phyloP scores from a whole-genome alignment of 1,140 invertebrate genomes.

The Zaprionus camerounensis region DNA sequence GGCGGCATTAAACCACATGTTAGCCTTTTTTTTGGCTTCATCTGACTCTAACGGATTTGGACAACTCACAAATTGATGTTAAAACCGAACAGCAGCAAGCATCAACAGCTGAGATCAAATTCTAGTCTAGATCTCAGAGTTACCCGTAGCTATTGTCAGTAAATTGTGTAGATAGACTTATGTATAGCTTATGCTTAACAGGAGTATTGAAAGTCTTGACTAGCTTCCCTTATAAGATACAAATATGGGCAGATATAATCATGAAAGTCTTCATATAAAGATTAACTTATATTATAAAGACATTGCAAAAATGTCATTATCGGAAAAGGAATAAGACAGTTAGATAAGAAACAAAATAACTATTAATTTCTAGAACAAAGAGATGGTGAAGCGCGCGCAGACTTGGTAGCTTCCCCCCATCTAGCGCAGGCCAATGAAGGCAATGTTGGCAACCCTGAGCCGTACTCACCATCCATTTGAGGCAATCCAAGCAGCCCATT shows the following conservation, averaged over 20 bases:
- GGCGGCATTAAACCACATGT: not conserved
- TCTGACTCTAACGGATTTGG: not conserved
- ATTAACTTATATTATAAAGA: not conserved
- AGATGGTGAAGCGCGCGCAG: too few species aligned
- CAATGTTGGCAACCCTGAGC: slow-evolving; percentile 16
- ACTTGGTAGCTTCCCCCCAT: too few species aligned
- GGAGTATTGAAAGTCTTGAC: not conserved
- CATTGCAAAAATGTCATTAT: not conserved
- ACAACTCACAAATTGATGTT: not conserved
- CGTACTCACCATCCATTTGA: slow-evolving; percentile 93
- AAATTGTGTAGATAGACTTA: not conserved
- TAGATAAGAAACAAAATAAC: not conserved
- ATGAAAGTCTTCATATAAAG: not conserved
- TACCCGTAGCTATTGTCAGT: not conserved
- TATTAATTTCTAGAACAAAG: not conserved
- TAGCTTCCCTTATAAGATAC: not conserved
- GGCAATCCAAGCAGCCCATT: slow-evolving; percentile 93
- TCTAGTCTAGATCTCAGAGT: not conserved
- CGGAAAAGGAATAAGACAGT: not conserved
- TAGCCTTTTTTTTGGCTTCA: not conserved
- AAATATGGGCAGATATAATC: not conserved
- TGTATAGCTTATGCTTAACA: not conserved
- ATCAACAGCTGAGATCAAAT: not conserved
- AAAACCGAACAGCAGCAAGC: not conserved
- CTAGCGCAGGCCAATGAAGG: too few species aligned